Conservation (phyloP, 2,797 vertebrate species). For the Tapirus indicus region DNA sequence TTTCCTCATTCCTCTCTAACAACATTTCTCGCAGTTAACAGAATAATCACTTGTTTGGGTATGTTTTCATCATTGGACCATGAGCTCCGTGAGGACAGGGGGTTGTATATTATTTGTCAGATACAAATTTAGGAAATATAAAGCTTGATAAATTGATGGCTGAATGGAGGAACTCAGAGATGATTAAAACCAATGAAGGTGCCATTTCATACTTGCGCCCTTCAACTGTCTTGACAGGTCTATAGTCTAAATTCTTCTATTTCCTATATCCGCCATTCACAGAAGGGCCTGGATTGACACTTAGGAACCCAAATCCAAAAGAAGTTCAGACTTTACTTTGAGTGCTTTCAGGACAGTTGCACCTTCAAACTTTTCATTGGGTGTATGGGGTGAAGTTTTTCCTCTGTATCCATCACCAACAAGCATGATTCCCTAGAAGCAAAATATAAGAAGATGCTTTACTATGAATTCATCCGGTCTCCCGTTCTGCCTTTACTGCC, state of each 20-base stretch:
- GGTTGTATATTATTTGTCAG: background rate
- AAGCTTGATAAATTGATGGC: background rate
- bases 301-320: background rate
- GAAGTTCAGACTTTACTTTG: conserved; percentile 89
- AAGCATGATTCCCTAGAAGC: conserved; percentile 91
- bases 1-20: background rate
- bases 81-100: background rate
- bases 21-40: background rate
- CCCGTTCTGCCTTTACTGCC: background rate
- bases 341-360: conserved; percentile 97
- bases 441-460: background rate
- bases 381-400: conserved; percentile 97
- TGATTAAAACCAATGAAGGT: background rate
- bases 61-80: background rate
- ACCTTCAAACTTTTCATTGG: conserved; percentile 98
- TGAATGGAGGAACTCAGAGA: background rate
- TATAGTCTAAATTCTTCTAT: background rate
- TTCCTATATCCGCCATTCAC: background rate
- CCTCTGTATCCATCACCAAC: conserved; percentile 98
- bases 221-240: background rate
- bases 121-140: background rate
- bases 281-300: background rate
- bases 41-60: background rate
- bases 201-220: background rate
- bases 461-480: no score